These are phyloP conservation scores for Drosophila histrio DNA, from an alignment of 2,888 invertebrate species.

Conservation along the genomic window DNA sequence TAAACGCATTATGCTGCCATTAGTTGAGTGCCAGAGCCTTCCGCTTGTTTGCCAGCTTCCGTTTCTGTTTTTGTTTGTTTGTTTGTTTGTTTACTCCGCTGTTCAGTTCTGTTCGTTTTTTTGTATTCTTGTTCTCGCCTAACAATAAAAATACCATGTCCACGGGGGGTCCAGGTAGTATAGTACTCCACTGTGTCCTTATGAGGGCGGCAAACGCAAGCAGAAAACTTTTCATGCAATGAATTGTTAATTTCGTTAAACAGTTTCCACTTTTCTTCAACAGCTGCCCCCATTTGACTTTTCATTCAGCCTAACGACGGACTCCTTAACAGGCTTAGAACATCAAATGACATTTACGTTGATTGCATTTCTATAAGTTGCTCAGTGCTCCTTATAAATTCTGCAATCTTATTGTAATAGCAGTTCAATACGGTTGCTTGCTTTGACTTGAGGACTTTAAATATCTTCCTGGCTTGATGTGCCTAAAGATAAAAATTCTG, in stretches of 20 bases:
- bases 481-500: not conserved
- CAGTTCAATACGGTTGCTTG: constrained; percentile 10
- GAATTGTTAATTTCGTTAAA: constrained; percentile 77
- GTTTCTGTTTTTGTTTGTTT: constrained; percentile 58
- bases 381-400: constrained; percentile 7
- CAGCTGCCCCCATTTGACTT: constrained; percentile 14
- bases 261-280: constrained; percentile 37
- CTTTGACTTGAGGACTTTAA: not conserved
- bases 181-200: constrained; percentile 7
- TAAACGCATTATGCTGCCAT: constrained; percentile 79
- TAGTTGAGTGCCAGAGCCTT: constrained; percentile 79
- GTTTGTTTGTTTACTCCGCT: constrained; percentile 45
- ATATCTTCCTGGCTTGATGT: not conserved
- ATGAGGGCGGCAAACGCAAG: constrained; percentile 16
- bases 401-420: constrained; percentile 3
- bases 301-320: constrained; percentile 47
- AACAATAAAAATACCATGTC: constrained; percentile 66
- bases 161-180: constrained; percentile 27
- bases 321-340: constrained; percentile 52
- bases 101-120: constrained; percentile 34
- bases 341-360: constrained; percentile 56
- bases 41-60: constrained; percentile 78
- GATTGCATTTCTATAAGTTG: constrained; percentile 56
- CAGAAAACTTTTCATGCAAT: constrained; percentile 67
- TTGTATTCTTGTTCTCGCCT: constrained; percentile 32